A percentile compares a stretch with the other conserved stretches of the same genome.
phyloP scores from a whole-genome alignment of 1,140 invertebrate species.

The Liolophura sinensis region DNA sequence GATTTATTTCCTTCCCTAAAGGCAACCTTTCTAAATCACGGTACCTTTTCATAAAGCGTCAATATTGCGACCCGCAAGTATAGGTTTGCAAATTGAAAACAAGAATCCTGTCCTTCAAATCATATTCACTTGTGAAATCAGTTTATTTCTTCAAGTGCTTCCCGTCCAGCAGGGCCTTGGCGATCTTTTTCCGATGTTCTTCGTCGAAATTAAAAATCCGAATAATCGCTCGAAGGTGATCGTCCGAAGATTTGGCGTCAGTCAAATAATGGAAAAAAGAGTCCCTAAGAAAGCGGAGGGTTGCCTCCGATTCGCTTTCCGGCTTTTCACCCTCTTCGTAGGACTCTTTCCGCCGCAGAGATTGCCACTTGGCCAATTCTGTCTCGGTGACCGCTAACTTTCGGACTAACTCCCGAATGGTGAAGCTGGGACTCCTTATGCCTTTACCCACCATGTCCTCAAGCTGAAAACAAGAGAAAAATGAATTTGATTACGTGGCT shows the following conservation, averaged over 20 bases:
- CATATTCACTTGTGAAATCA: too few species aligned
- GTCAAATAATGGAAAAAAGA: slow-evolving; percentile 46
- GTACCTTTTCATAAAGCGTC: too few species aligned
- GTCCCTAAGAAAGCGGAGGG: slow-evolving; percentile 42
- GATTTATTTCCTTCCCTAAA: too few species aligned
- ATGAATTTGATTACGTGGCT: not conserved
- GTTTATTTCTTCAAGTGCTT: slow-evolving; percentile 9
- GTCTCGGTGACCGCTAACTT: slow-evolving; percentile 37
- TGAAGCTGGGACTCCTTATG: not conserved
- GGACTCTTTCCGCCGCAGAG: slow-evolving; percentile 33
- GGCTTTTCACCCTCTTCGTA: slow-evolving; percentile 37
- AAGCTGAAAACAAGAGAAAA: slow-evolving; percentile 23
- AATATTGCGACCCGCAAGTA: too few species aligned
- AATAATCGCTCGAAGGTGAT: slow-evolving; percentile 43
- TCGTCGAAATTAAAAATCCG: slow-evolving; percentile 43
- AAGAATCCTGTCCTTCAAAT: too few species aligned
- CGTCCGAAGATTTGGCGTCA: slow-evolving; percentile 33
- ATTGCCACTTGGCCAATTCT: slow-evolving; percentile 50
- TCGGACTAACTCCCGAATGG: slow-evolving; percentile 25
- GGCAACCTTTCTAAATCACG: too few species aligned
- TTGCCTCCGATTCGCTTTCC: slow-evolving; percentile 45
- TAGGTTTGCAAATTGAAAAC: too few species aligned
- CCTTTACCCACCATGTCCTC: slow-evolving; percentile 22
- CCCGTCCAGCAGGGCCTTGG: slow-evolving; percentile 14
- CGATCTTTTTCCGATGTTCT: slow-evolving; percentile 40